A percentile compares a stretch with the other conserved stretches of the same genome.
These are phyloP conservation scores for Aldabrachelys gigantea DNA, from an alignment of 2,113 vertebrate species.

Conservation along the genomic window DNA sequence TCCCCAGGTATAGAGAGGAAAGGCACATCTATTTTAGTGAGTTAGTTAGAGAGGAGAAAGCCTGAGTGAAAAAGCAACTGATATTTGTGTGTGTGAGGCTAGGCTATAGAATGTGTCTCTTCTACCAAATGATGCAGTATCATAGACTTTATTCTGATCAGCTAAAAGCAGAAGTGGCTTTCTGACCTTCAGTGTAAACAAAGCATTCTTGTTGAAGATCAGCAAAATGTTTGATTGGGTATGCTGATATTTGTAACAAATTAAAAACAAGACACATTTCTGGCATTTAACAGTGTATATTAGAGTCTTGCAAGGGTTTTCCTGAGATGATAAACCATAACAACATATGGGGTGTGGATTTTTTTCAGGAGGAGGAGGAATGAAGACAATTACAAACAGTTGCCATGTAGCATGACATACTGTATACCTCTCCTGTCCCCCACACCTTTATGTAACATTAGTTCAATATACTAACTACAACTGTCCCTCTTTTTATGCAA, in stretches of 20 bases:
- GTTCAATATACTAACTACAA: too few species aligned
- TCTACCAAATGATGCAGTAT: not conserved
- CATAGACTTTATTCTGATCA: accelerated
- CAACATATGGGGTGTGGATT: not conserved
- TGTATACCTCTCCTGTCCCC: not conserved
- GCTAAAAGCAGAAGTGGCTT: accelerated
- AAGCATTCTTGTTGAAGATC: not conserved
- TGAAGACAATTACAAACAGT: not conserved
- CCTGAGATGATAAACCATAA: not conserved
- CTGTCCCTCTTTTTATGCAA: too few species aligned
- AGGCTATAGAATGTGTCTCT: accelerated
- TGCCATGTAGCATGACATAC: not conserved
- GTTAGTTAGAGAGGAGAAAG: not conserved
- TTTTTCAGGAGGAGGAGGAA: not conserved
- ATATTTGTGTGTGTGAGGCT: accelerated
- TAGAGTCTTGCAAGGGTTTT: not conserved
- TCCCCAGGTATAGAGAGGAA: not conserved
- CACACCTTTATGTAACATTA: too few species aligned
- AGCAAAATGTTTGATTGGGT: not conserved
- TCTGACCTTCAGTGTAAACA: not conserved
- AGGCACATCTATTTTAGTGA: accelerated
- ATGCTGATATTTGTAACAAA: not conserved
- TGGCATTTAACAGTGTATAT: not conserved
- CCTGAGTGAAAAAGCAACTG: not conserved
- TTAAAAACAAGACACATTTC: not conserved